A percentile compares a stretch with the other conserved stretches of the same genome.
These are phyloP conservation scores for Eidolon dupreanum DNA, from an alignment of 2,797 vertebrate species.

Conservation along the genomic window DNA sequence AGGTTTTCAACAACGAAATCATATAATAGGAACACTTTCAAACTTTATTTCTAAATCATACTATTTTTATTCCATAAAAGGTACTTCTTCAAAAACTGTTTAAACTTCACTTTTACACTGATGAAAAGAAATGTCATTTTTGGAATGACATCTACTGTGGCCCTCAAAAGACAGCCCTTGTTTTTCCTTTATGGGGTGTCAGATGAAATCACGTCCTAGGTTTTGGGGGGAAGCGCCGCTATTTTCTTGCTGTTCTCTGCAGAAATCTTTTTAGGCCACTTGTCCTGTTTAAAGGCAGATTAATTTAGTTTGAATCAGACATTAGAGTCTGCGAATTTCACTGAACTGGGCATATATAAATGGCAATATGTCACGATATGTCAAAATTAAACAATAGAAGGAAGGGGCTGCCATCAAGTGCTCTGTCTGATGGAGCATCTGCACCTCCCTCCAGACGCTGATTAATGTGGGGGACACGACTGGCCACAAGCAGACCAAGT, in stretches of 20 bases:
- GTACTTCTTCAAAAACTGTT: not conserved
- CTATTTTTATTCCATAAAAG: not conserved
- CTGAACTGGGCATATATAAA: not conserved
- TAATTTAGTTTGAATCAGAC: not conserved
- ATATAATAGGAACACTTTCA: not conserved
- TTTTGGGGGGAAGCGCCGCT: not conserved
- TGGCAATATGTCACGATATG: not conserved
- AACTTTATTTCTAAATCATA: conserved; percentile 39
- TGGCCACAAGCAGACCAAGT: not conserved
- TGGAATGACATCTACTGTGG: not conserved
- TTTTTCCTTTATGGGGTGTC: not conserved
- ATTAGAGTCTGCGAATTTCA: not conserved
- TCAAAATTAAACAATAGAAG: not conserved
- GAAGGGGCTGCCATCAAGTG: not conserved
- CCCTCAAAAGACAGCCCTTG: not conserved
- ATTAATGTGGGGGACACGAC: not conserved
- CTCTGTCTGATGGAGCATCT: not conserved
- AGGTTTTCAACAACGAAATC: conserved; percentile 32
- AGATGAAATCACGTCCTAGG: not conserved
- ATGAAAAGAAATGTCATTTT: not conserved
- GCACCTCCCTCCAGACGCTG: not conserved
- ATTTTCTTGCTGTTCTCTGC: not conserved
- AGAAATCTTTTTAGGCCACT: not conserved
- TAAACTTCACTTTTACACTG: not conserved
- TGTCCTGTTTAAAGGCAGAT: not conserved